These are phyloP conservation scores for Clamator glandarius DNA, from an alignment of 2,797 vertebrate species.

Conservation along the genomic window DNA sequence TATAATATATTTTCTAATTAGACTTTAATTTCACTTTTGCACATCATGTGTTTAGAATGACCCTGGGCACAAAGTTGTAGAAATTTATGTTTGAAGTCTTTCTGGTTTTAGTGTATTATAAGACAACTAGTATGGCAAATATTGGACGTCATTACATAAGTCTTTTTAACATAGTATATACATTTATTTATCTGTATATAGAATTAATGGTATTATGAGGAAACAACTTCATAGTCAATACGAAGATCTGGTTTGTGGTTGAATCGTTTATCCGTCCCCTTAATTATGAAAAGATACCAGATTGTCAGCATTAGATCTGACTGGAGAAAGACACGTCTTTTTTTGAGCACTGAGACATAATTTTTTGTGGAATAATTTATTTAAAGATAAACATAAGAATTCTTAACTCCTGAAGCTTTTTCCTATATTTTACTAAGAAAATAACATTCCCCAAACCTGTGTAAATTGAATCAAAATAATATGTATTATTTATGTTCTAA, in stretches of 20 bases:
- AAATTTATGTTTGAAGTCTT: neutral
- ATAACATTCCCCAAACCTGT: neutral
- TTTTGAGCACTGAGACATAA: neutral
- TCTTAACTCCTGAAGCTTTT: neutral
- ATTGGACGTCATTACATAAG: neutral
- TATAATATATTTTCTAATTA: slow-evolving; percentile 13
- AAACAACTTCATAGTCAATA: neutral
- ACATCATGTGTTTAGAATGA: neutral
- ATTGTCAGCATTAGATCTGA: neutral
- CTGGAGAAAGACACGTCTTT: neutral
- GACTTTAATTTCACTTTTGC: slow-evolving; percentile 17
- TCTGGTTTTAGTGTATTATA: neutral
- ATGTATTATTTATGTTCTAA: neutral
- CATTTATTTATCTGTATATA: neutral
- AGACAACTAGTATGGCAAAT: neutral
- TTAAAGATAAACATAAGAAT: neutral
- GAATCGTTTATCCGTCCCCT: neutral
- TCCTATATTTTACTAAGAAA: neutral
- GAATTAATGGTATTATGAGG: neutral
- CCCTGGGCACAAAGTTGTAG: neutral
- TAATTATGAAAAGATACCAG: neutral
- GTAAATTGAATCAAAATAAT: neutral
- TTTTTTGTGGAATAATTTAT: neutral
- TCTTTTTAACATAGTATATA: neutral
- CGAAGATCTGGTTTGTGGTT: neutral